A percentile compares a stretch with the other conserved stretches of the same genome.
phyloP scores from a whole-genome alignment of 2,797 vertebrate genomes.

The Helicolenus hilgendorfi region DNA sequence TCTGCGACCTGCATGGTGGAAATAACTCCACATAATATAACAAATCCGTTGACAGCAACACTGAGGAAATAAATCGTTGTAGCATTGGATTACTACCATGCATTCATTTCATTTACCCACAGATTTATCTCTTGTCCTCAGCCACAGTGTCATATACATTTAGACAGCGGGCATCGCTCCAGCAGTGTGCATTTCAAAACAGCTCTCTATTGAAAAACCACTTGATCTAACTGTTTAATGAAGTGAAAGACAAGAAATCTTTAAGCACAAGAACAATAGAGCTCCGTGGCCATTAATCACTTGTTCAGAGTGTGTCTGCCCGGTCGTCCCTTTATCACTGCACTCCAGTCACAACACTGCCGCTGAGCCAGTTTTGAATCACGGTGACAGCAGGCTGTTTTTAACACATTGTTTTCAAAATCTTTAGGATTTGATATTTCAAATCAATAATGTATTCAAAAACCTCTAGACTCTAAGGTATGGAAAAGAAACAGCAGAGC shows the following conservation, averaged over 20 bases:
- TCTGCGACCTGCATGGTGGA: neutral
- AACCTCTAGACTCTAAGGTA: neutral
- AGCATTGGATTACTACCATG: neutral
- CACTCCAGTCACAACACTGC: slow-evolving; percentile 46
- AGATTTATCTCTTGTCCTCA: slow-evolving; percentile 27
- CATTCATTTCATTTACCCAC: slow-evolving; percentile 14
- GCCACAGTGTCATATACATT: slow-evolving; percentile 2
- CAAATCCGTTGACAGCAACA: neutral
- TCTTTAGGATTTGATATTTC: slow-evolving; percentile 4
- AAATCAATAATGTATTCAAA: slow-evolving; percentile 24
- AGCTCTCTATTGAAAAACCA: slow-evolving; percentile 49
- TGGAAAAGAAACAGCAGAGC: neutral
- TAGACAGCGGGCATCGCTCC: slow-evolving; percentile 1
- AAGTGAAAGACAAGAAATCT: slow-evolving; percentile 86
- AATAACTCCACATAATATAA: neutral
- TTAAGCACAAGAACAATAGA: slow-evolving; percentile 80
- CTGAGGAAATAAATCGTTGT: neutral
- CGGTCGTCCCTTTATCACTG: slow-evolving; percentile 52
- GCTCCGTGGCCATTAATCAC: slow-evolving; percentile 82
- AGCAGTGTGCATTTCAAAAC: slow-evolving; percentile 42
- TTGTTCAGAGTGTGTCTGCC: slow-evolving; percentile 61
- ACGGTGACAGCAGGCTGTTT: slow-evolving; percentile 15
- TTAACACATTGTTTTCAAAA: slow-evolving; percentile 28
- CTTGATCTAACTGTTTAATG: slow-evolving; percentile 83
- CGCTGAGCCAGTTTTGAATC: slow-evolving; percentile 18